These are phyloP conservation scores for Pterocles orientalis DNA, from an alignment of 2,113 vertebrate genomes.

Conservation along the genomic window DNA sequence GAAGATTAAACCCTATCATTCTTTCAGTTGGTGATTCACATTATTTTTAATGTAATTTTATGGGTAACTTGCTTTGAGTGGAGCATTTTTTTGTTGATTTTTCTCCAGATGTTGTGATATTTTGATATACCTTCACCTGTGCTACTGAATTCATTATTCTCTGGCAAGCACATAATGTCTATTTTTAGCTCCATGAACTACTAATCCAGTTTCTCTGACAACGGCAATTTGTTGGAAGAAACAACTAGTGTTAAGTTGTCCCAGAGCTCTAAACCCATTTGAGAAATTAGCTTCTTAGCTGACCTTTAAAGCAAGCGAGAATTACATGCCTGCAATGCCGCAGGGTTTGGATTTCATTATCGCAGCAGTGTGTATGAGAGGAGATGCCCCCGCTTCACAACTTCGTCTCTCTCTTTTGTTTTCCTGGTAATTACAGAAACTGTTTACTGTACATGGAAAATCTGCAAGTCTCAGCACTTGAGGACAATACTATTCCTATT, in stretches of 20 bases:
- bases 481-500: constrained; percentile 36
- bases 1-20: background rate
- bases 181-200: constrained; percentile 24
- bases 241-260: background rate
- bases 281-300: constrained; percentile 29
- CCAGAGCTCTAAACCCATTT: background rate
- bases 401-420: constrained; percentile 21
- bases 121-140: background rate
- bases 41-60: constrained; percentile 1
- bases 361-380: background rate
- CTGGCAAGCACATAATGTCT: background rate
- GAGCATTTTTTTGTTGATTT: background rate
- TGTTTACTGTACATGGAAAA: constrained; percentile 32
- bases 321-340: background rate
- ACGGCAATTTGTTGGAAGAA: constrained; percentile 9
- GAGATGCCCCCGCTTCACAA: background rate
- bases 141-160: background rate
- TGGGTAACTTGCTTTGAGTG: background rate
- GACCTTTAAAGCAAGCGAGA: constrained; percentile 50
- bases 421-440: constrained; percentile 41
- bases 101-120: background rate
- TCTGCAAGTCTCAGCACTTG: constrained; percentile 50
- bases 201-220: constrained; percentile 42
- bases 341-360: constrained; percentile 43
- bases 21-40: background rate